A percentile compares a stretch with the other conserved stretches of the same genome.
Evolutionary conservation across 1,140 invertebrate genomes (phyloP).

Genomic region (Aphis craccivora): DNA sequence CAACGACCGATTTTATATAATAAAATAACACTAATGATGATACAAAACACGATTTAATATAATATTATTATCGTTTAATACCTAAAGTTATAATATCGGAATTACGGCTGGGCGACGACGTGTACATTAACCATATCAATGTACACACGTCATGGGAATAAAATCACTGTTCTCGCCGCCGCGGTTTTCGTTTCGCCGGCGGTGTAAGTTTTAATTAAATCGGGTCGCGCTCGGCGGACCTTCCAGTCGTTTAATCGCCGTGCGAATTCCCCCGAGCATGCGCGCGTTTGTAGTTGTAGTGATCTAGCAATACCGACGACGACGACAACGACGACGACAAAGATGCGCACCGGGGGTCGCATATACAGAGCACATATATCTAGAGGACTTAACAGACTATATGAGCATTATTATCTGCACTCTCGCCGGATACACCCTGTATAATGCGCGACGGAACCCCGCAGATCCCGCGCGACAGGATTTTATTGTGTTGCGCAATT

Average conservation of each 20-base stretch:
- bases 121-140: neutral
- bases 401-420: neutral
- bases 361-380: neutral
- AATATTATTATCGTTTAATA: no score
- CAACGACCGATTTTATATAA: neutral
- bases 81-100: neutral
- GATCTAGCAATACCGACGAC: neutral
- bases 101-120: no score
- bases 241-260: neutral
- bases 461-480: neutral
- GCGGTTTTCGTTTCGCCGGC: neutral
- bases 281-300: neutral
- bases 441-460: neutral
- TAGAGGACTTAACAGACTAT: neutral
- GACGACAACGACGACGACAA: neutral
- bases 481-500: constrained; percentile 15
- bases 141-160: neutral
- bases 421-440: neutral
- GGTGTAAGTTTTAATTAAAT: constrained; percentile 32
- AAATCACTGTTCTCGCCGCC: neutral
- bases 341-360: neutral
- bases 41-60: neutral
- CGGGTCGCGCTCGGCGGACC: neutral
- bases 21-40: neutral
- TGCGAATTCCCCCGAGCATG: neutral